Base-by-base conservation (phyloP, 2,797 vertebrate species). In the Paratrypauchen microcephalus region DNA sequence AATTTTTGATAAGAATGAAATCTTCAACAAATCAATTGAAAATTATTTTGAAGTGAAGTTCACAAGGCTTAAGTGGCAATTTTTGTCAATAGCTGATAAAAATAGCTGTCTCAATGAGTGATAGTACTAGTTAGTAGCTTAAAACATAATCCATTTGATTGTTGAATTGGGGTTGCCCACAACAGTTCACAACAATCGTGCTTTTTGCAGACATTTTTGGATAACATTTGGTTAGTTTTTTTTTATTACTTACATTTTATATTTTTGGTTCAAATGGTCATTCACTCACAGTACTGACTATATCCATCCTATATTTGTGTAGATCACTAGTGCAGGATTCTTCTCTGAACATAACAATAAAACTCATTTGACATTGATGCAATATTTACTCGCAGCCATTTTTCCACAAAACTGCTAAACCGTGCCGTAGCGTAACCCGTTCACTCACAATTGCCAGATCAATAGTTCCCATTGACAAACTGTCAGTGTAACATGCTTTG, bases 1-100 rank as follows among this genome's bases (percentile, higher is more conserved):
- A 56, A 81, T 80, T 77, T 74, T 78, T 50, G 77, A 72, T 84
- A 39, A 62, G 55, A 28, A 39, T 47, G 21, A 6, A 18, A 59
- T 18, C 7, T 19, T 23, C 4, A 62, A 23, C 28, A 5, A 6
- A 23, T 63, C 47, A 7, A 16, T 63, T 47, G 3, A 7, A 45
- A 36, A 12, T 63, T 9, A 45, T 24, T 64, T 64, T 19, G 3
- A 26, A 28, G 24, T 56, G n/a, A 56, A 7, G 39, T 48, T 63
- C 28, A 24, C 45, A 65, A 50, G 23, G 63, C 63, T 65, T 18
- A 28, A 21, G 24, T 50, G 47, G 61, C 36, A 50, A 8, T 18
- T 52, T 65, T 65, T 5, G 47, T 50, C 45, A 50, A n/a, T 30
- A 26, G 63, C 63, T 47, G n/a, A 28, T 45, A n/a, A 21, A 41